Evolutionary conservation across 1,140 invertebrate species (phyloP), one percentile per base, ranked within the genome.

Genomic region (Penaeus chinensis): DNA sequence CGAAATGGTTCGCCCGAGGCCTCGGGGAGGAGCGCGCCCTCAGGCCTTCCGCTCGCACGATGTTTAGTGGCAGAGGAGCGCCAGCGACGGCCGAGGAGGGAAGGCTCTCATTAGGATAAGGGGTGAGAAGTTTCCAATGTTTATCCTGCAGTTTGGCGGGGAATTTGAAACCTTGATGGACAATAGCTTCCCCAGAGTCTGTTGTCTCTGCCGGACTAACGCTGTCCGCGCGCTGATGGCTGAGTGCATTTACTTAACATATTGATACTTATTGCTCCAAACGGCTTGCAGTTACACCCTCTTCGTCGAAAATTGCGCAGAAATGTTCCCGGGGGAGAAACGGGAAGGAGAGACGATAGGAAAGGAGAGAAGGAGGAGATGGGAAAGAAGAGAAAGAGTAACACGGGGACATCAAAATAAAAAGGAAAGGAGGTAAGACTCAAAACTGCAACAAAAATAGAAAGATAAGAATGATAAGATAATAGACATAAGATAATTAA

Each of bases 71-170:
- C 47, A n/a, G 32, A 71, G 60, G 84, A 54, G 54, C 10, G 54
- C 54, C 10, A 11, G 61, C 18, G n/a, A 20, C 37, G 77, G 62
- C 32, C 63, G 69, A 77, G 85, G 85, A 81, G 78, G 80, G 69
- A 87, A 87, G 85, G 82, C 85, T 82, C 66, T 87, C 85, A 87
- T 87, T 87, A 87, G 85, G 85, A 87, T 87, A 87, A 87, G 85
- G 79, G 85, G 78, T 32, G 80, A 82, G 85, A 87, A 82, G 79
- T 42, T 22, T 54, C 66, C 47, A 63, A 37, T 81, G 79, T 87
- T 87, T 61, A 81, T 80, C 62, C 82, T 47, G 54, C 79, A 82
- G 79, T 87, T 87, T 76, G 85, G 85, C 60, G 85, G 85, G 85
- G 66, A 87, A 87, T 87, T 87, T 87, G 85, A 87, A 82, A 71